These are phyloP conservation scores for Euphydryas editha DNA, from an alignment of 2,888 invertebrate species.

Conservation along the genomic window DNA sequence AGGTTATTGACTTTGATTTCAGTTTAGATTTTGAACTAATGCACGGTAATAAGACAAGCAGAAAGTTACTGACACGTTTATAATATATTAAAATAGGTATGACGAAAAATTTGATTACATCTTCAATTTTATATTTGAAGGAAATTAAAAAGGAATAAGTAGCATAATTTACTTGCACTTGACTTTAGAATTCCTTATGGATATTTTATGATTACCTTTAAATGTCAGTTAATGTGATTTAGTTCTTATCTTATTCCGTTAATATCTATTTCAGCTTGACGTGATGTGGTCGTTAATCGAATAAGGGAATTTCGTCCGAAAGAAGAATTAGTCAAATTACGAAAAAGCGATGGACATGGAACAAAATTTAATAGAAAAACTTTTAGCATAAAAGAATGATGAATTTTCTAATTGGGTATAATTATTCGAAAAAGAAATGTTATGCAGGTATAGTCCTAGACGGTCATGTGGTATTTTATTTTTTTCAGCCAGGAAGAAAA, in stretches of 20 bases:
- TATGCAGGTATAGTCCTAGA: not conserved
- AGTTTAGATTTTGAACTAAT: too few species aligned
- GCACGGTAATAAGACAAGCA: too few species aligned
- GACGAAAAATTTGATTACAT: too few species aligned
- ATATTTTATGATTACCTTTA: too few species aligned
- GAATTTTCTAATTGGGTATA: constrained; percentile 14
- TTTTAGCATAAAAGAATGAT: constrained; percentile 33
- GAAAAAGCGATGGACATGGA: constrained; percentile 29
- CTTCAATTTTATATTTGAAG: too few species aligned
- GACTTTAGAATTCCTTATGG: too few species aligned
- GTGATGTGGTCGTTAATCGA: constrained; percentile 16
- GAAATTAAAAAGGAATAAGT: too few species aligned
- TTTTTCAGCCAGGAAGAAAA: too few species aligned
- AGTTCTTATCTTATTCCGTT: not conserved
- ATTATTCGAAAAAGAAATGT: not conserved
- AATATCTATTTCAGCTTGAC: constrained; percentile 14
- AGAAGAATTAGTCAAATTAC: constrained; percentile 42
- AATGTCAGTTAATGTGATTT: constrained; percentile 2
- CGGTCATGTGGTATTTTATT: not conserved
- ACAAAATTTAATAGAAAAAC: constrained; percentile 37
- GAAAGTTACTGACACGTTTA: too few species aligned
- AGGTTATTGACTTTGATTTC: too few species aligned
- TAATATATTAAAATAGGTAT: too few species aligned
- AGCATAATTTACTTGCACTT: too few species aligned
- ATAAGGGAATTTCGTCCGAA: constrained; percentile 28